Conservation (phyloP, 2,113 vertebrate genomes). For the Echinops telfairi region DNA sequence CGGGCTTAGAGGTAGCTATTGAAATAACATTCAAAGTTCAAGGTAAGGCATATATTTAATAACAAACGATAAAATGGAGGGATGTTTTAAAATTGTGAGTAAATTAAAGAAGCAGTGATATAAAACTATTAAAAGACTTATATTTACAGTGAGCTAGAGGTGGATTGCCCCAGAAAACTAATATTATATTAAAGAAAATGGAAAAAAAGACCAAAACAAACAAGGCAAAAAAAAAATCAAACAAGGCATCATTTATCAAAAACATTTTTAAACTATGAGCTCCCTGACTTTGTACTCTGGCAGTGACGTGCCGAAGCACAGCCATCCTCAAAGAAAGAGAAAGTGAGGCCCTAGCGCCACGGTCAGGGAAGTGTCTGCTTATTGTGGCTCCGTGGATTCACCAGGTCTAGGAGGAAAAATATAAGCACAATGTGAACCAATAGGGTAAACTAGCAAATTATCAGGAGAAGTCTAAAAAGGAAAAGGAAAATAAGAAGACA, state of each 20-base stretch:
- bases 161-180: background rate
- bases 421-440: background rate
- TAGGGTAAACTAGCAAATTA: background rate
- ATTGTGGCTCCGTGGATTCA: background rate
- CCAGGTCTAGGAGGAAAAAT: background rate
- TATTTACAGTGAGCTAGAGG: background rate
- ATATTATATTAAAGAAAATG: background rate
- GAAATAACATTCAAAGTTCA: constrained; percentile 64
- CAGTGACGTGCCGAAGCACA: background rate
- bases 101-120: constrained; percentile 64
- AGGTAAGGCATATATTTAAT: constrained; percentile 47
- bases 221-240: no score
- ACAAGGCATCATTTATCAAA: background rate
- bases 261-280: background rate
- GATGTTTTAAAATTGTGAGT: constrained; percentile 59
- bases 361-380: no score
- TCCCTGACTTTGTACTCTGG: background rate
- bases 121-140: background rate
- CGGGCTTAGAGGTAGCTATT: constrained; percentile 64
- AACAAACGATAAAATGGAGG: constrained; percentile 32
- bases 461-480: background rate
- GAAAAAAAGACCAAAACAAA: background rate
- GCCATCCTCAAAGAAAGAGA: background rate
- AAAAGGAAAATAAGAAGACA: background rate
- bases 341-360: background rate